Percentiles rank a stretch among this genome's conserved stretches.
Evolutionary conservation across 2,113 vertebrate genomes (phyloP).

Genomic region (Alces alces): DNA sequence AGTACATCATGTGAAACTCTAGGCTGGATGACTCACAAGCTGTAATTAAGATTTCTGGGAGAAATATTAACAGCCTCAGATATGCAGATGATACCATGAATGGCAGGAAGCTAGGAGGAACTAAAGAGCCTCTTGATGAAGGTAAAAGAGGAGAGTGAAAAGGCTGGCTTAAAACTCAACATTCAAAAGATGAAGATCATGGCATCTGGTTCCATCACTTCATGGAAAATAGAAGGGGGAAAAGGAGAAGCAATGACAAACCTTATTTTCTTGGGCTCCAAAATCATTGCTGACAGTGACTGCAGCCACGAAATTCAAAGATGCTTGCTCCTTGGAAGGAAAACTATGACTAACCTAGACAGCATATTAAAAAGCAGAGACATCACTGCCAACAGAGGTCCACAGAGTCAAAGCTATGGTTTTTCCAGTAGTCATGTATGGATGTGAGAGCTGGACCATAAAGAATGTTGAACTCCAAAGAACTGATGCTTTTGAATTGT

Average conservation of each 20-base stretch:
- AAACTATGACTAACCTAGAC: neutral
- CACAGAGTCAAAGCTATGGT: neutral
- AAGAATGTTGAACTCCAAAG: neutral
- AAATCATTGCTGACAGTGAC: neutral
- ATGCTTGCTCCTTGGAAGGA: neutral
- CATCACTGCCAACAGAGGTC: neutral
- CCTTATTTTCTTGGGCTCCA: neutral
- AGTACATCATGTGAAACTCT: neutral
- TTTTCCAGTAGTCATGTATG: neutral
- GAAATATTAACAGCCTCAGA: neutral
- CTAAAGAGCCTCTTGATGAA: neutral
- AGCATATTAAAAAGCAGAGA: neutral
- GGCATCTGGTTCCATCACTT: neutral
- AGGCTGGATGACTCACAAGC: neutral
- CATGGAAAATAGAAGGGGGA: neutral
- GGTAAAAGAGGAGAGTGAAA: neutral
- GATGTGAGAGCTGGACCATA: neutral
- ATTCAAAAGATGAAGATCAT: neutral
- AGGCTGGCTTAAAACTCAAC: neutral
- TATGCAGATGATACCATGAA: neutral
- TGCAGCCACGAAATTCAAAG: neutral
- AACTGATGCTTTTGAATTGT: neutral
- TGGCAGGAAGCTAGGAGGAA: neutral
- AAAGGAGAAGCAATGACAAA: neutral
- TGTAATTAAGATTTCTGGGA: neutral